Evolutionary conservation across 2,797 vertebrate genomes (phyloP).

Genomic region (Cichlasoma orientale): DNA sequence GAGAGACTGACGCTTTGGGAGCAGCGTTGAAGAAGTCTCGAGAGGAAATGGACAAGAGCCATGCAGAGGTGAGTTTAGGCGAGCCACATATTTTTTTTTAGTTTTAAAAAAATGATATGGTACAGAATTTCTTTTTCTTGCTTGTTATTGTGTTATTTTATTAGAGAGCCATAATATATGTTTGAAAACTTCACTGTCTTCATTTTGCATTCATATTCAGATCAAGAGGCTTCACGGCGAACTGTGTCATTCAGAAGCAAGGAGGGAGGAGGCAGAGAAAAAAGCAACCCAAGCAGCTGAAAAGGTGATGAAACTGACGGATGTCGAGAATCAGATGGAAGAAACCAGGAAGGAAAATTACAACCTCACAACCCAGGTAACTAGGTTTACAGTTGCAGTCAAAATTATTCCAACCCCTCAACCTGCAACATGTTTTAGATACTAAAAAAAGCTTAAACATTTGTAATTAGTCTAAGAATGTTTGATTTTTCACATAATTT

Average conservation of each 20-base stretch:
- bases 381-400: not conserved
- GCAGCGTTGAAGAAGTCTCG: conserved; percentile 64
- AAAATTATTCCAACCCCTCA: not conserved
- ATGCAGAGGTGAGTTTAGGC: conserved; percentile 68
- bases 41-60: conserved; percentile 73
- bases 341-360: conserved; percentile 57
- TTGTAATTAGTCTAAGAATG: not conserved
- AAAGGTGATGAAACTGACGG: conserved; percentile 52
- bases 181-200: not conserved
- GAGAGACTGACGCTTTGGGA: conserved; percentile 52
- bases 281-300: conserved; percentile 44
- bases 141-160: not conserved
- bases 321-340: conserved; percentile 51
- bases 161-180: not conserved
- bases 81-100: not conserved
- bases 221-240: conserved; percentile 72
- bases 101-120: not conserved
- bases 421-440: not conserved
- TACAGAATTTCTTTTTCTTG: not conserved
- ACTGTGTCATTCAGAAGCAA: conserved; percentile 71
- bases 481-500: not conserved
- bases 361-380: conserved; percentile 62
- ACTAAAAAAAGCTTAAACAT: not conserved
- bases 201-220: conserved; percentile 50
- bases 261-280: conserved; percentile 66